A percentile compares a stretch with the other conserved stretches of the same genome.
Evolutionary conservation across 2,888 invertebrate genomes (phyloP).

Genomic region (Carterocephalus palaemon): DNA sequence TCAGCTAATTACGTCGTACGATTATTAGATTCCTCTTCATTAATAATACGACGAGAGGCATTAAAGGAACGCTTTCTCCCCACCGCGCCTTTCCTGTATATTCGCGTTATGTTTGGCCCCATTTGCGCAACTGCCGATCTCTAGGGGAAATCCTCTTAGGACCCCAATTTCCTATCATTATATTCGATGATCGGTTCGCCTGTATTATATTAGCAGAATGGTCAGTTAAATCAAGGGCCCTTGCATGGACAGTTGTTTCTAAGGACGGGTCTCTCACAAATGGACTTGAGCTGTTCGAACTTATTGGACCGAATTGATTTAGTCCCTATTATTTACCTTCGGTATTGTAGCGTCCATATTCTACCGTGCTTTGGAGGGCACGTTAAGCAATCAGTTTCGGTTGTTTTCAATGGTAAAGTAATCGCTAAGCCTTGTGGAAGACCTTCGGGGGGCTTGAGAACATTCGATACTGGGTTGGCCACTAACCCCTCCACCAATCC

Average conservation of each 20-base stretch:
- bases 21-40: slow-evolving; percentile 22
- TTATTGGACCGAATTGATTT: slow-evolving; percentile 21
- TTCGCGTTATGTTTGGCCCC: slow-evolving; percentile 3
- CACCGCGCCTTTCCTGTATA: slow-evolving; percentile 1
- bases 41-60: slow-evolving; percentile 12
- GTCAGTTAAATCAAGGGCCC: slow-evolving; percentile 17
- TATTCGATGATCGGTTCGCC: slow-evolving; percentile 20
- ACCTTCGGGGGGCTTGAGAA: no score
- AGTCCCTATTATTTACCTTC: no score
- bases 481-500: no score
- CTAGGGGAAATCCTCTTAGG: slow-evolving; percentile 7
- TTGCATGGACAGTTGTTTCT: slow-evolving; percentile 11
- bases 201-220: slow-evolving; percentile 10
- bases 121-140: not conserved
- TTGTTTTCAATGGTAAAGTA: no score
- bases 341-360: no score
- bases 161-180: slow-evolving; percentile 22
- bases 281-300: slow-evolving; percentile 19
- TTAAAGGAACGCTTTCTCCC: slow-evolving; percentile 2
- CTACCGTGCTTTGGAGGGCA: no score
- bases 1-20: slow-evolving; percentile 12
- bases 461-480: no score
- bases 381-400: no score
- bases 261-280: slow-evolving; percentile 11
- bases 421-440: no score